phyloP scores from a whole-genome alignment of 2,888 invertebrate genomes.

The Copidosoma aretas region DNA sequence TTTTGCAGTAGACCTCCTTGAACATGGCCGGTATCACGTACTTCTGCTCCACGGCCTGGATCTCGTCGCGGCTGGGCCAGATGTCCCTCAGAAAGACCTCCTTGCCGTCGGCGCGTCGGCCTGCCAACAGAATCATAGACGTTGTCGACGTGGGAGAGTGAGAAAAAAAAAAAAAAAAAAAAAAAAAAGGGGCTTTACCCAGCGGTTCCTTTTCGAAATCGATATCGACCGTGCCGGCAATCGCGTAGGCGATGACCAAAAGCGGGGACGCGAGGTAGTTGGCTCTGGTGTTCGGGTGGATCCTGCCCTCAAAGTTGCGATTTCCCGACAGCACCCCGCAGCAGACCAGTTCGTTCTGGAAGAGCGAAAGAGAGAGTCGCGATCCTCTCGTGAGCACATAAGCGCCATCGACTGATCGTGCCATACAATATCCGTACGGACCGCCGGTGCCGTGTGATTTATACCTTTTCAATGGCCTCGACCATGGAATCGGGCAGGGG shows the following conservation, averaged over 20 bases:
- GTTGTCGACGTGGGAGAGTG: too few species aligned
- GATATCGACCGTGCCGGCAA: slow-evolving; percentile 93
- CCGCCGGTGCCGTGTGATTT: too few species aligned
- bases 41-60: slow-evolving; percentile 86
- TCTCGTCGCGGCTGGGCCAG: slow-evolving; percentile 92
- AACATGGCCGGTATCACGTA: slow-evolving; percentile 97
- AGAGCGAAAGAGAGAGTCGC: too few species aligned
- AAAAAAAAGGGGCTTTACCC: slow-evolving; percentile 64
- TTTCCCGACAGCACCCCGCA: slow-evolving; percentile 97
- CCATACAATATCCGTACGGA: too few species aligned
- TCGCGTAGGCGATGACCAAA: slow-evolving; percentile 95
- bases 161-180: not conserved
- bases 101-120: slow-evolving; percentile 68
- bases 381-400: too few species aligned
- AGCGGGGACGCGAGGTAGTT: slow-evolving; percentile 98
- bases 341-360: slow-evolving; percentile 88
- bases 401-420: too few species aligned
- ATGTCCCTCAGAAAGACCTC: slow-evolving; percentile 89
- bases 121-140: slow-evolving; percentile 38
- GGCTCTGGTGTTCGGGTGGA: slow-evolving; percentile 95
- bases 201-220: slow-evolving; percentile 92
- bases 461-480: slow-evolving; percentile 57
- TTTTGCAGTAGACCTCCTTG: slow-evolving; percentile 84
- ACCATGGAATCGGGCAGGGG: slow-evolving; percentile 78
- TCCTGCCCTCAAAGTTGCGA: slow-evolving; percentile 96